These are phyloP conservation scores for Triops cancriformis DNA, from an alignment of 1,140 invertebrate genomes.

Conservation along the genomic window DNA sequence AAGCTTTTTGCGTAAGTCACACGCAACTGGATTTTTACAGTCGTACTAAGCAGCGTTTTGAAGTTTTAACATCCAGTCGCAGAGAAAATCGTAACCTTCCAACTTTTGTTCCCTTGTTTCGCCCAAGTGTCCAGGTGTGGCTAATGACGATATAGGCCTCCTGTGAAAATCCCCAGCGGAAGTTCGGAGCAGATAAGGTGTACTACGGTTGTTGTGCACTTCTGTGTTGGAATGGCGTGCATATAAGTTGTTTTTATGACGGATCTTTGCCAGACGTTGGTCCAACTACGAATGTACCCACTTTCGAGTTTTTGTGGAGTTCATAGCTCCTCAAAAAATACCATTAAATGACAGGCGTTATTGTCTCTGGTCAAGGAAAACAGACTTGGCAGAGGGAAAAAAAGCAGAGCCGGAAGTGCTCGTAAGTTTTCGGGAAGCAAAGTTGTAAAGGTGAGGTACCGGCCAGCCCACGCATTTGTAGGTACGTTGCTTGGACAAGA, in stretches of 20 bases:
- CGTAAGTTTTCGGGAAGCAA: neutral
- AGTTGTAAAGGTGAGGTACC: neutral
- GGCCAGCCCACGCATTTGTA: neutral
- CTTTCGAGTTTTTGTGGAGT: neutral
- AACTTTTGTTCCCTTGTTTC: neutral
- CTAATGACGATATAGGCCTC: neutral
- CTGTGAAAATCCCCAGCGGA: neutral
- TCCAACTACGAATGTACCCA: neutral
- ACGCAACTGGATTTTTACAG: no score
- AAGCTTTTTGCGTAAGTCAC: no score
- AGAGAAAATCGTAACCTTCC: neutral
- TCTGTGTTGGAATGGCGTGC: neutral
- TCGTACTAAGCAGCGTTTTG: no score
- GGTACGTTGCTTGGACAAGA: neutral
- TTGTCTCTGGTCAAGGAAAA: slow-evolving; percentile 13
- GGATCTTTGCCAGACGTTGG: neutral
- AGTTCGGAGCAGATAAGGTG: neutral
- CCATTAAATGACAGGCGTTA: neutral
- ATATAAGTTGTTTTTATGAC: neutral
- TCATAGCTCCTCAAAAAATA: neutral
- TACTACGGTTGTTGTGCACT: neutral
- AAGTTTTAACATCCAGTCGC: no score
- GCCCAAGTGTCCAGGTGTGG: neutral
- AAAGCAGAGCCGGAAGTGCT: neutral
- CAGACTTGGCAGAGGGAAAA: neutral